phyloP scores from a whole-genome alignment of 1,140 invertebrate genomes.

The Macrobrachium rosenbergii region DNA sequence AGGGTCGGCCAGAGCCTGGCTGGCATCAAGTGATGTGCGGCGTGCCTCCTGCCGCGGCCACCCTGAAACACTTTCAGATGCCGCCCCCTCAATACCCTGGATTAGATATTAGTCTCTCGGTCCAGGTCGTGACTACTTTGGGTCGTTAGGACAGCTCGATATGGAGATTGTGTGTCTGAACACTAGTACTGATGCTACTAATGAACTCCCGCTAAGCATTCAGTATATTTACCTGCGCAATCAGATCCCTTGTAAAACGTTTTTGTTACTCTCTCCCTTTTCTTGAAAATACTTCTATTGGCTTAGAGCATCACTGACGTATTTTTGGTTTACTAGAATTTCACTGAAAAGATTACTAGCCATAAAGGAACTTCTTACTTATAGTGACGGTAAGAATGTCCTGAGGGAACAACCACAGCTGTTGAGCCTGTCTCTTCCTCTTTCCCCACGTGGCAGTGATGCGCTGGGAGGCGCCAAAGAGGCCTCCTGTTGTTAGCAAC shows the following conservation, averaged over 20 bases:
- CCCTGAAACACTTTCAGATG: not conserved
- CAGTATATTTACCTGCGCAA: not conserved
- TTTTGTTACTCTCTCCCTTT: not conserved
- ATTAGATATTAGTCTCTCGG: slow-evolving; percentile 46
- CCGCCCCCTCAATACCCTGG: not conserved
- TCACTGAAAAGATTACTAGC: too few species aligned
- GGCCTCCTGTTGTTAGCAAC: slow-evolving; percentile 45
- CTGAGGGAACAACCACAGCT: slow-evolving; percentile 23
- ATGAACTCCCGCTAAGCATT: slow-evolving; percentile 13
- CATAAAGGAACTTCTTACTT: too few species aligned
- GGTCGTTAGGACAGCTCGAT: slow-evolving; percentile 53
- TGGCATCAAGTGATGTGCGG: slow-evolving; percentile 2
- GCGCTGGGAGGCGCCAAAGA: not conserved
- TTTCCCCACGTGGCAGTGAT: slow-evolving; percentile 26
- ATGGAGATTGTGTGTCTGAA: slow-evolving; percentile 23
- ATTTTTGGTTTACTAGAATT: too few species aligned
- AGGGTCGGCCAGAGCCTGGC: not conserved
- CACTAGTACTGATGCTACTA: slow-evolving; percentile 40
- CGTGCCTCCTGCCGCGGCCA: not conserved
- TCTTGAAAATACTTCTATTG: not conserved
- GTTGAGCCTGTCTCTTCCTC: slow-evolving; percentile 23
- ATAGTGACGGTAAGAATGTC: not conserved
- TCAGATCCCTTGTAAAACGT: not conserved
- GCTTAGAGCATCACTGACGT: too few species aligned
- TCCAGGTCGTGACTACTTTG: slow-evolving; percentile 34